Base-by-base conservation (phyloP, 2,113 vertebrate genomes). In the Urocynchramus pylzowi region DNA sequence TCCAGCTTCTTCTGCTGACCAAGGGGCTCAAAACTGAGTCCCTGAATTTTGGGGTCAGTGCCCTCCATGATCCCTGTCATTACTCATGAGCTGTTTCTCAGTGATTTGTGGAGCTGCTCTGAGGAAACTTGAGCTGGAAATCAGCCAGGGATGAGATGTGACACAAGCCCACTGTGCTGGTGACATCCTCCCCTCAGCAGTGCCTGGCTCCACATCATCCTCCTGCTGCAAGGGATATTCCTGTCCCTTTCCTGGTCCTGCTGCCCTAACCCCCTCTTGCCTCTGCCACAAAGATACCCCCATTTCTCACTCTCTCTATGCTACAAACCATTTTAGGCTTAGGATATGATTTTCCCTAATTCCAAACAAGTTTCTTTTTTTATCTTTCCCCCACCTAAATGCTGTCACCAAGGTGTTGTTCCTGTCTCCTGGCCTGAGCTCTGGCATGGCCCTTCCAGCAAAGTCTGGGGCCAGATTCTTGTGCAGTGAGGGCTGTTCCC, bases 51-150 rank as follows among this genome's bases (percentile, higher is more conserved):
- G 19, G 31, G 42, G 16, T 16, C 37, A 84, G 35, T 35, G 39
- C 7, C 27, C 47, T 71, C 23, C 5, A 4, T 1, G 8, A 57
- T 49, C 15, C 27, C 60, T 61, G 2, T 13, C 1, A 3, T 28
- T 42, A 71, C 33, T 39, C 6, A 3, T 13, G 12, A 30, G 56
- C 13, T 67, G 21, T 75, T 90, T 71, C 61, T 68, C 63, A 64
- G 35, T 2, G 7, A 79, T 42, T 39, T 70, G 26, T 87, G 47
- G 47, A 59, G 10, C 10, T 80, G 44, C 15, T 70, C 47, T 5
- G 19, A 76, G 70, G 60, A 87, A 61, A 78, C 9, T 4, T 21
- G 27, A 59, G 27, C 60, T 87, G 56, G 52, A 82, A 65, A 61
- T 42, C 21, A 84, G 26, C 30, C 42, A 70, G 42, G 28, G 42